A percentile compares a stretch with the other conserved stretches of the same genome.
Evolutionary conservation across 2,797 vertebrate species (phyloP).

Genomic region (Muscicapa comitata): DNA sequence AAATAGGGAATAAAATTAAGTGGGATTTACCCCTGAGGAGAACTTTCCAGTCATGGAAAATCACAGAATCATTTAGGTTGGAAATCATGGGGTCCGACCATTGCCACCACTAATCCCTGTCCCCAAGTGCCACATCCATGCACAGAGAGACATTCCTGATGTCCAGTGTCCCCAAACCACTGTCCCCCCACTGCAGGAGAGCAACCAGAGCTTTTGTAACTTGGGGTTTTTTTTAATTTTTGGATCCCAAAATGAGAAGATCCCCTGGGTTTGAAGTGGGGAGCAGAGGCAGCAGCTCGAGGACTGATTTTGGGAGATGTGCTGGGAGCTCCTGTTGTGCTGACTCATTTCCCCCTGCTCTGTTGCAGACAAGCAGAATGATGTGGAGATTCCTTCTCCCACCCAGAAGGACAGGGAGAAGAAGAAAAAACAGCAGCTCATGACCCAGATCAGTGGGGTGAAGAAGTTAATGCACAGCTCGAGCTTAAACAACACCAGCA

Average conservation of each 20-base stretch:
- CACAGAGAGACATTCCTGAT: background rate
- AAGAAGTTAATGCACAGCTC: constrained; percentile 91
- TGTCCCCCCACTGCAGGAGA: background rate
- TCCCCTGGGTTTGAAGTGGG: background rate
- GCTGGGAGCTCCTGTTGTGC: rapidly evolving
- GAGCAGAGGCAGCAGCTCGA: background rate
- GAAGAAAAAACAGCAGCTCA: constrained; percentile 93
- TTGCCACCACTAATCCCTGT: background rate
- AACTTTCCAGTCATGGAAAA: background rate
- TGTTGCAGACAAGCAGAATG: constrained; percentile 92
- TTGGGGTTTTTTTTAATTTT: background rate
- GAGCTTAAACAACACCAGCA: constrained; percentile 84
- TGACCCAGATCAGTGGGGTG: constrained; percentile 95
- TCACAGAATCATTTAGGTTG: background rate
- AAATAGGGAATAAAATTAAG: background rate
- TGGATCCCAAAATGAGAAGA: background rate
- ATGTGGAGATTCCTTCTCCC: constrained; percentile 93
- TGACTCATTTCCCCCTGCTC: background rate
- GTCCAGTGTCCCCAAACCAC: background rate
- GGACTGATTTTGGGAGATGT: background rate
- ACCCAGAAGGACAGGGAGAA: constrained; percentile 91
- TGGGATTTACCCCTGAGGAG: background rate
- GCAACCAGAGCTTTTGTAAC: background rate
- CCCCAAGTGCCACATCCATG: background rate
- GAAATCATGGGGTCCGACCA: too few relatives aligned